These are phyloP conservation scores for Oceanodroma leucorhoa DNA, from an alignment of 2,797 vertebrate genomes.

Conservation along the genomic window DNA sequence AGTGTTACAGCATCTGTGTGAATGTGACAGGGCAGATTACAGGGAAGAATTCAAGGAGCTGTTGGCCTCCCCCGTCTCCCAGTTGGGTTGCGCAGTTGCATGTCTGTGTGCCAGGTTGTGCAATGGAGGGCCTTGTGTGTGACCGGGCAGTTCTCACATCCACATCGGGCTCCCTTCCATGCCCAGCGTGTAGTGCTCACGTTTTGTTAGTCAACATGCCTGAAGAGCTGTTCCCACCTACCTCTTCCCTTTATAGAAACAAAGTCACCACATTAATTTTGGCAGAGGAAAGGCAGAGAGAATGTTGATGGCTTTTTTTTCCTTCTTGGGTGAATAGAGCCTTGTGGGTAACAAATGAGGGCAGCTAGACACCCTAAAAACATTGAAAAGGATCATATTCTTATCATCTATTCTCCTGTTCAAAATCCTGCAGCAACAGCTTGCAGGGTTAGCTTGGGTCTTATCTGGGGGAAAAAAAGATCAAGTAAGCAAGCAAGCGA, in stretches of 20 bases:
- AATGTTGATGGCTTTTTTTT: not conserved
- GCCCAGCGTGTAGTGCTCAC: not conserved
- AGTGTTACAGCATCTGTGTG: not conserved
- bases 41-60: not conserved
- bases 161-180: not conserved
- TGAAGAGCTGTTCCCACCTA: slow-evolving; percentile 18
- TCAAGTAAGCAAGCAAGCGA: not conserved
- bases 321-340: not conserved
- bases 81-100: not conserved
- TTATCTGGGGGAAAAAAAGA: not conserved
- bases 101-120: not conserved
- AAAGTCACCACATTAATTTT: not conserved
- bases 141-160: not conserved
- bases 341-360: not conserved
- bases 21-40: not conserved
- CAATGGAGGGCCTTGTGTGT: not conserved
- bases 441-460: not conserved
- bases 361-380: not conserved
- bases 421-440: not conserved
- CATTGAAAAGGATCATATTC: not conserved
- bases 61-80: not conserved
- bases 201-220: not conserved
- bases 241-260: slow-evolving; percentile 14
- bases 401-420: not conserved
- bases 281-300: not conserved